Conservation (phyloP, 2,888 invertebrate genomes). For the Nomada ferruginata region DNA sequence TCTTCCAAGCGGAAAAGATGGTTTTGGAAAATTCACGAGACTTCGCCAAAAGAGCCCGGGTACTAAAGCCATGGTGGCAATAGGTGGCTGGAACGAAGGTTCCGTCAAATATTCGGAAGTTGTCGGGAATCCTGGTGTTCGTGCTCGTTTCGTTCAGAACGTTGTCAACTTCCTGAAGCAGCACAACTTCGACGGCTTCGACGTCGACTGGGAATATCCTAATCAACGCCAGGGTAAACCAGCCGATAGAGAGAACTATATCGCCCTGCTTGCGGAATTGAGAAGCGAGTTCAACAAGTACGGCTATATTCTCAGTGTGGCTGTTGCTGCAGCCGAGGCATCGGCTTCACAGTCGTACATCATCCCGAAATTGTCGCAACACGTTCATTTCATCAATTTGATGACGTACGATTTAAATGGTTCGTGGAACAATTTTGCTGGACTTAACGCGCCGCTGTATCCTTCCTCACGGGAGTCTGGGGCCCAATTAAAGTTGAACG, state of each 20-base stretch:
- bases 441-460: slow-evolving; percentile 89
- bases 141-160: slow-evolving; percentile 86
- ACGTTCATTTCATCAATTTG: slow-evolving; percentile 88
- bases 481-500: slow-evolving; percentile 81
- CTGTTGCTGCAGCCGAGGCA: slow-evolving; percentile 86
- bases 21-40: slow-evolving; percentile 85
- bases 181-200: slow-evolving; percentile 89
- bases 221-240: slow-evolving; percentile 85
- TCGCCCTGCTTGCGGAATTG: slow-evolving; percentile 86
- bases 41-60: slow-evolving; percentile 85
- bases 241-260: slow-evolving; percentile 85
- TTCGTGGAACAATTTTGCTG: slow-evolving; percentile 87
- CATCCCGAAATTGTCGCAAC: slow-evolving; percentile 86
- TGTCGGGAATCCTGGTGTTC: slow-evolving; percentile 83
- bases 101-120: slow-evolving; percentile 87
- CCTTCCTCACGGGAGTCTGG: slow-evolving; percentile 76
- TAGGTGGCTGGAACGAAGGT: slow-evolving; percentile 90
- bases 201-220: slow-evolving; percentile 91
- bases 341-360: slow-evolving; percentile 86
- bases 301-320: slow-evolving; percentile 78
- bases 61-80: slow-evolving; percentile 87
- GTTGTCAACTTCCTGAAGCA: slow-evolving; percentile 85
- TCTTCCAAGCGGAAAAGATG: slow-evolving; percentile 86
- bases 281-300: slow-evolving; percentile 85
- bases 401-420: slow-evolving; percentile 92